phyloP scores from a whole-genome alignment of 1,140 invertebrate species.

The Temnothorax nylanderi region DNA sequence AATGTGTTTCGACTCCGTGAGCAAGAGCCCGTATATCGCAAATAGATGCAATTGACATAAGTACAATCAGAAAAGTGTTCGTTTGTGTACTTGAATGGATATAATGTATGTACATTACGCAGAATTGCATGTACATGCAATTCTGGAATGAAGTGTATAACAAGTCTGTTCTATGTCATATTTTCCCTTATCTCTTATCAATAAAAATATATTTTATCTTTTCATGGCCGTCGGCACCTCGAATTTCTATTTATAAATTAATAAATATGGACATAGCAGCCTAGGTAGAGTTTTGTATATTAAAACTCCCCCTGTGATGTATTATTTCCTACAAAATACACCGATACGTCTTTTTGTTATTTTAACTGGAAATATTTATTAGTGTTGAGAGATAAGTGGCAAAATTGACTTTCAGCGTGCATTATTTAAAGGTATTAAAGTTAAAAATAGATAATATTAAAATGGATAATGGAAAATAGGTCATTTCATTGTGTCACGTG shows the following conservation, averaged over 20 bases:
- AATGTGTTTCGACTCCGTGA: not conserved
- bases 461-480: not conserved
- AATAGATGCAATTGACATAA: not conserved
- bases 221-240: not conserved
- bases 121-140: not conserved
- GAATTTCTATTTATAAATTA: not conserved
- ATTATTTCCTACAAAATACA: not conserved
- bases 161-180: not conserved
- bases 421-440: not conserved
- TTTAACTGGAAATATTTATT: slow-evolving; percentile 10
- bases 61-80: not conserved
- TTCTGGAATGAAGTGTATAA: not conserved
- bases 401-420: not conserved
- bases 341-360: not conserved
- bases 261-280: not conserved
- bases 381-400: not conserved
- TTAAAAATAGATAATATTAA: not conserved
- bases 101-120: not conserved
- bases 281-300: not conserved
- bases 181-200: slow-evolving; percentile 17
- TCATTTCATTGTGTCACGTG: not conserved
- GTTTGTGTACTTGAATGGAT: not conserved
- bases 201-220: slow-evolving; percentile 21
- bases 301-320: not conserved
- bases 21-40: not conserved